Percentiles rank a stretch among this genome's conserved stretches.
Conservation (phyloP, 1,140 invertebrate species). For the Drosophila yakuba region DNA sequence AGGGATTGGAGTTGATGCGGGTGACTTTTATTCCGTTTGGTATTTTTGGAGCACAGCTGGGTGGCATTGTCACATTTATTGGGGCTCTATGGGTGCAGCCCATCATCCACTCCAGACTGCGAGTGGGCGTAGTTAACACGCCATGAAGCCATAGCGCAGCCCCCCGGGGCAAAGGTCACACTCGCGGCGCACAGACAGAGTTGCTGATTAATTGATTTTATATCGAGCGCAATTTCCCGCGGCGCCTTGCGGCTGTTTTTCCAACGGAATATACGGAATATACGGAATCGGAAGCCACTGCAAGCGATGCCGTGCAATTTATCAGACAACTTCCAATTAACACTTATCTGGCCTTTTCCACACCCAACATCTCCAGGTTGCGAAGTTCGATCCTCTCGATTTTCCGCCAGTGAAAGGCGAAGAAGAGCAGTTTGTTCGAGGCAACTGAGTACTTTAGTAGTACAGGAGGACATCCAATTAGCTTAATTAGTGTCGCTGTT, state of each 20-base stretch:
- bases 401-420: not conserved
- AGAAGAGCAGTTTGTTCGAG: slow-evolving; percentile 16
- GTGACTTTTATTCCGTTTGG: slow-evolving; percentile 34
- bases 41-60: not conserved
- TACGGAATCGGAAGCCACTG: slow-evolving; percentile 31
- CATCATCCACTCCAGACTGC: slow-evolving; percentile 14
- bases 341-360: slow-evolving; percentile 41
- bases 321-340: slow-evolving; percentile 62
- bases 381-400: not conserved
- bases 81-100: slow-evolving; percentile 16
- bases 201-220: slow-evolving; percentile 69
- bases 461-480: slow-evolving; percentile 24
- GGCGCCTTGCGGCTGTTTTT: slow-evolving; percentile 24
- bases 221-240: slow-evolving; percentile 38
- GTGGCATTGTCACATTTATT: slow-evolving; percentile 7
- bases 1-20: slow-evolving; percentile 15
- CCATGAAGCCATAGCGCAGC: slow-evolving; percentile 56
- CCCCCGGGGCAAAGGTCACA: slow-evolving; percentile 50
- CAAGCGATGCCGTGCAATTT: slow-evolving; percentile 27
- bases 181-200: slow-evolving; percentile 22
- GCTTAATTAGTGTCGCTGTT: slow-evolving; percentile 36
- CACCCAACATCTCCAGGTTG: not conserved
- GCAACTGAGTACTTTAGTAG: slow-evolving; percentile 6
- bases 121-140: slow-evolving; percentile 37
- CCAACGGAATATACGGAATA: not conserved